phyloP scores from a whole-genome alignment of 2,797 vertebrate species.

The Cirrhinus mrigala region DNA sequence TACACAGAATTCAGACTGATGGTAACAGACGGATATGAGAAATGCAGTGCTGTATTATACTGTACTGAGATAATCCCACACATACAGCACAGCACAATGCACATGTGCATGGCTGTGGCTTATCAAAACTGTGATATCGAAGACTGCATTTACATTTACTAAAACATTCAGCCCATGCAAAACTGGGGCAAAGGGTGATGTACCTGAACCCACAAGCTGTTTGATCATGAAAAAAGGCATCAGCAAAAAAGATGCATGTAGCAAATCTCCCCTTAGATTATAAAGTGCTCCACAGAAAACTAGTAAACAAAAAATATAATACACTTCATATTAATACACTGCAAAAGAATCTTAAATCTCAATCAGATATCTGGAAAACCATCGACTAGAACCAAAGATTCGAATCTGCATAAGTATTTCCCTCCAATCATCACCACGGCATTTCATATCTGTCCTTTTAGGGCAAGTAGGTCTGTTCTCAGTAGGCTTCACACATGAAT shows the following conservation, averaged over 20 bases:
- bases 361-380: neutral
- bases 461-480: neutral
- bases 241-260: neutral
- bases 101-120: neutral
- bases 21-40: neutral
- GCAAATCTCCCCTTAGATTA: neutral
- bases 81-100: neutral
- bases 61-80: neutral
- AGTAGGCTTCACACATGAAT: neutral
- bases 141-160: constrained; percentile 4
- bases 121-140: neutral
- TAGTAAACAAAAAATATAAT: neutral
- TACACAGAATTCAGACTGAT: constrained; percentile 26
- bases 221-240: neutral
- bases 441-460: neutral
- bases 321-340: too few relatives aligned
- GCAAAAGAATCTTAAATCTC: neutral
- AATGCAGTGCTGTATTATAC: neutral
- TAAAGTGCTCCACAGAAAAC: neutral
- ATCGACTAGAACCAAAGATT: neutral
- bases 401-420: neutral
- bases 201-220: neutral
- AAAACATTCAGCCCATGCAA: neutral
- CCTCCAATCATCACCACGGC: neutral
- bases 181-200: neutral